phyloP scores from a whole-genome alignment of 1,140 invertebrate species.

The Melanaphis sacchari region DNA sequence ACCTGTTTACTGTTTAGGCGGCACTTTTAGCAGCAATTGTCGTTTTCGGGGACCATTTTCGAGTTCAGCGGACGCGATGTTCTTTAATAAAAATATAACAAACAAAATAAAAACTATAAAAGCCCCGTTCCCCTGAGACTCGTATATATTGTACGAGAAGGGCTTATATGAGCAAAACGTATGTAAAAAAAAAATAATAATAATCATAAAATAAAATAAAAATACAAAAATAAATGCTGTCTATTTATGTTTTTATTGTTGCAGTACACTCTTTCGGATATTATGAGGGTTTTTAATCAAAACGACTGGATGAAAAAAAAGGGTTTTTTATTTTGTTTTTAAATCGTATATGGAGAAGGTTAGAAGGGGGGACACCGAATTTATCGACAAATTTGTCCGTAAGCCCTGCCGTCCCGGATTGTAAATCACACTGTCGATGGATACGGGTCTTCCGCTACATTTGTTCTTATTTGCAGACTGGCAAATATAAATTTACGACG shows the following conservation, averaged over 20 bases:
- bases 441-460: slow-evolving; percentile 57
- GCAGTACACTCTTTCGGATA: slow-evolving; percentile 37
- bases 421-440: slow-evolving; percentile 56
- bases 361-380: slow-evolving; percentile 1
- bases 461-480: slow-evolving; percentile 58
- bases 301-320: slow-evolving; percentile 43
- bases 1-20: not conserved
- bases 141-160: slow-evolving; percentile 35
- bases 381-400: slow-evolving; percentile 56
- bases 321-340: slow-evolving; percentile 41
- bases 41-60: slow-evolving; percentile 28
- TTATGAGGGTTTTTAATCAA: slow-evolving; percentile 56
- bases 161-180: slow-evolving; percentile 29
- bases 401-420: slow-evolving; percentile 12
- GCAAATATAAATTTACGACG: slow-evolving; percentile 57
- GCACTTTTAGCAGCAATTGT: not conserved
- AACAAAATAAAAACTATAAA: slow-evolving; percentile 26
- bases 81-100: slow-evolving; percentile 38
- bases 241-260: slow-evolving; percentile 51
- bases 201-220: slow-evolving; percentile 42
- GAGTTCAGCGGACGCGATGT: slow-evolving; percentile 21
- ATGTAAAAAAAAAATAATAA: slow-evolving; percentile 25
- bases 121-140: slow-evolving; percentile 33
- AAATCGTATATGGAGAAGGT: slow-evolving; percentile 44
- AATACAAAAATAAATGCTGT: slow-evolving; percentile 39